A percentile compares a stretch with the other conserved stretches of the same genome.
Evolutionary conservation across 2,888 invertebrate genomes (phyloP).

Genomic region (Yponomeuta evonymella): DNA sequence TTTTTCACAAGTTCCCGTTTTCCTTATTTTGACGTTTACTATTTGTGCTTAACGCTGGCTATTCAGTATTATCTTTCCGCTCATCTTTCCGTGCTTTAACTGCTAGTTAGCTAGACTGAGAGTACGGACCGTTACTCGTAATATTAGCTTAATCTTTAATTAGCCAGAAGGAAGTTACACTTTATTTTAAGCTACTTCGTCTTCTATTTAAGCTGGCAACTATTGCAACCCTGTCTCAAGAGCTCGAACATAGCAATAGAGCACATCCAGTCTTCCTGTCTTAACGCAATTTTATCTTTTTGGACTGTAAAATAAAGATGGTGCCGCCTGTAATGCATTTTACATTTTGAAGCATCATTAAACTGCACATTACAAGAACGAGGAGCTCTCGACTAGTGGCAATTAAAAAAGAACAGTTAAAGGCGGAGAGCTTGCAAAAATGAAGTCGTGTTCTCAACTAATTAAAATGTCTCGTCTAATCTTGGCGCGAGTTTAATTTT

Average conservation of each 20-base stretch:
- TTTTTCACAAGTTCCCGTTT: not conserved
- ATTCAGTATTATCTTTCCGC: not conserved
- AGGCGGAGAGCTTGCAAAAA: conserved; percentile 64
- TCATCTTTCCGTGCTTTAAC: not conserved
- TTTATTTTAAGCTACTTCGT: not conserved
- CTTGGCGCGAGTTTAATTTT: conserved; percentile 48
- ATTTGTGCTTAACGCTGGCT: not conserved
- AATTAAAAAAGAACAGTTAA: conserved; percentile 70
- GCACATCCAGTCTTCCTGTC: conserved; percentile 20
- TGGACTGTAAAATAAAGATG: conserved; percentile 61
- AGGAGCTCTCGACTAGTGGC: conserved; percentile 53
- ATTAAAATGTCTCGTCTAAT: conserved; percentile 67
- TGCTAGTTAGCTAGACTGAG: not conserved
- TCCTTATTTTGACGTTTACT: not conserved
- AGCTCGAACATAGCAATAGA: not conserved
- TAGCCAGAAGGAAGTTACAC: not conserved
- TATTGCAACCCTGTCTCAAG: not conserved
- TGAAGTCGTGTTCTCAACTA: conserved; percentile 67
- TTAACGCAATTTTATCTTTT: conserved; percentile 42
- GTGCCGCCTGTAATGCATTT: conserved; percentile 65
- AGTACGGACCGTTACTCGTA: not conserved
- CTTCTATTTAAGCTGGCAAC: not conserved
- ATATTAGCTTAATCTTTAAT: conserved; percentile 2
- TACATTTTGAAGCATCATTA: conserved; percentile 73
- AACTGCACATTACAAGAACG: conserved; percentile 65